Conservation (phyloP, 2,797 vertebrate species). For the Erpetoichthys calabaricus region DNA sequence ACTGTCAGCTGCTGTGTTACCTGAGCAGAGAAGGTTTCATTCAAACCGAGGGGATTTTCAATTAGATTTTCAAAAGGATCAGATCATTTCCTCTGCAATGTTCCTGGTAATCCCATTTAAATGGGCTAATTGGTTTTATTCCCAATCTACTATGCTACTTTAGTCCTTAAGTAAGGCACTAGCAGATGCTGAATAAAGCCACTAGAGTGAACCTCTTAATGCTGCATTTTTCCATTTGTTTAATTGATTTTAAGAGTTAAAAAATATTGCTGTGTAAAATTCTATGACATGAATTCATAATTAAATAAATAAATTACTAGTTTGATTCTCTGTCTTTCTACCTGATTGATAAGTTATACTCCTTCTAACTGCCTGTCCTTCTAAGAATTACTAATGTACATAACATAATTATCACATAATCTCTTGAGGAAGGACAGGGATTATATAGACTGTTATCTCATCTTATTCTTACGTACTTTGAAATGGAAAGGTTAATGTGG, state of each 20-base stretch:
- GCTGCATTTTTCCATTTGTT: no score
- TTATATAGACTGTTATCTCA: neutral
- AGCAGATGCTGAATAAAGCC: neutral
- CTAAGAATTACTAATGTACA: neutral
- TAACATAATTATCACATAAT: neutral
- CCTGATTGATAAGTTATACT: no score
- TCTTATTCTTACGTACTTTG: no score
- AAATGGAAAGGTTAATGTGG: no score
- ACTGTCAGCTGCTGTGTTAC: neutral
- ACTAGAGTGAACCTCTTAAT: no score
- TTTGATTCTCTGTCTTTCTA: no score
- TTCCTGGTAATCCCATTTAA: constrained; percentile 2
- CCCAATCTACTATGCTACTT: neutral
- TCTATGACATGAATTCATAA: no score
- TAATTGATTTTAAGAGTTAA: no score
- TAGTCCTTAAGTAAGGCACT: neutral
- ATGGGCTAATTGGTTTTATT: neutral
- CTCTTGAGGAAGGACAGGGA: neutral
- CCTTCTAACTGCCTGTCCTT: no score
- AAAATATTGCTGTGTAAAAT: no score
- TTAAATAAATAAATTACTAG: no score
- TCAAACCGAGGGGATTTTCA: neutral
- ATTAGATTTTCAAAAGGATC: neutral
- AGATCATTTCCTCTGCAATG: neutral
- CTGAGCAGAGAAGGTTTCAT: constrained; percentile 1